Conservation (phyloP, 1,140 invertebrate genomes). For the Cylas formicarius region DNA sequence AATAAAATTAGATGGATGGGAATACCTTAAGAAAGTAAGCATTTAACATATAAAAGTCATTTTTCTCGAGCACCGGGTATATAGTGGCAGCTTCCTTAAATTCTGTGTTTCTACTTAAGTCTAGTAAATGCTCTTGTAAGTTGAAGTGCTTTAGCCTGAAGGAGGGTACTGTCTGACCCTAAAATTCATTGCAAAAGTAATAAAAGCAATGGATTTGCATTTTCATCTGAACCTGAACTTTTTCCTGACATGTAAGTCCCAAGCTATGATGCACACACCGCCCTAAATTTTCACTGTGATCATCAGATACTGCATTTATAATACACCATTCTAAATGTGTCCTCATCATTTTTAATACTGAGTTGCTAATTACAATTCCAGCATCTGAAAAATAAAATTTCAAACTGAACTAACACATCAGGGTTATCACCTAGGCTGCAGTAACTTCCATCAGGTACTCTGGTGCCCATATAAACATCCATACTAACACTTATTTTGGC, state of each 20-base stretch:
- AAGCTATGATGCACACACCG: conserved; percentile 68
- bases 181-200: conserved; percentile 5
- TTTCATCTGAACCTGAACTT: conserved; percentile 44
- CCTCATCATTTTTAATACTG: conserved; percentile 63
- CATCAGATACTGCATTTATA: conserved; percentile 68
- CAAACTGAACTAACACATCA: conserved; percentile 5
- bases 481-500: conserved; percentile 72
- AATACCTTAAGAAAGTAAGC: conserved; percentile 59
- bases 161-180: conserved; percentile 44
- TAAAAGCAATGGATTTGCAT: conserved; percentile 8
- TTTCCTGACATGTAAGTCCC: conserved; percentile 52
- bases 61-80: conserved; percentile 56
- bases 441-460: conserved; percentile 48
- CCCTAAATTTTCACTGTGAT: conserved; percentile 75
- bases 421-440: conserved; percentile 54
- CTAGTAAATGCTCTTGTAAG: conserved; percentile 46
- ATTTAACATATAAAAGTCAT: conserved; percentile 63
- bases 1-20: conserved; percentile 13
- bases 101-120: conserved; percentile 40
- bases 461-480: conserved; percentile 67
- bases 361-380: conserved; percentile 70
- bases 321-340: conserved; percentile 77
- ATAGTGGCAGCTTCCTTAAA: conserved; percentile 56
- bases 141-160: conserved; percentile 50
- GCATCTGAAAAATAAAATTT: conserved; percentile 46